A percentile compares a stretch with the other conserved stretches of the same genome.
Conservation (phyloP, 2,888 invertebrate species). For the Cheilosia impressa region DNA sequence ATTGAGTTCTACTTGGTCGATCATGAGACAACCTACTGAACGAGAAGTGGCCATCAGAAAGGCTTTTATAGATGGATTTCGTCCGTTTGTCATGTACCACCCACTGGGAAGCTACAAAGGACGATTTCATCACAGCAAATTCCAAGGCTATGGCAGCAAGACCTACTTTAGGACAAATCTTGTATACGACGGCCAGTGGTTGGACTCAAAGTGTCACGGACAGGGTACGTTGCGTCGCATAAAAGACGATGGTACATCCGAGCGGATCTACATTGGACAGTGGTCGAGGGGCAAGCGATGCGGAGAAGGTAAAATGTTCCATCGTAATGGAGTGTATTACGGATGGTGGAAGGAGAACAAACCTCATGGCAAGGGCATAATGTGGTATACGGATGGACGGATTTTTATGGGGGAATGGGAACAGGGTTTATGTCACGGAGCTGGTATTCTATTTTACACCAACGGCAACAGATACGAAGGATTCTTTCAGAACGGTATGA, state of each 20-base stretch:
- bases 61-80: constrained; percentile 58
- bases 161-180: constrained; percentile 76
- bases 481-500: constrained; percentile 80
- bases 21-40: constrained; percentile 49
- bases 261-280: constrained; percentile 80
- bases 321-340: constrained; percentile 80
- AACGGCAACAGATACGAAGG: constrained; percentile 83
- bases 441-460: constrained; percentile 80
- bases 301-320: constrained; percentile 82
- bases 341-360: constrained; percentile 81
- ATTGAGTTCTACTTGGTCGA: constrained; percentile 1
- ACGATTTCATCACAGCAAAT: constrained; percentile 78
- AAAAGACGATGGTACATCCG: constrained; percentile 77
- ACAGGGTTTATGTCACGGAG: constrained; percentile 79
- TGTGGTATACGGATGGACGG: constrained; percentile 80
- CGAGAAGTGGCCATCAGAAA: constrained; percentile 34
- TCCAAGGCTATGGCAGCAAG: constrained; percentile 80
- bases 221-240: constrained; percentile 80
- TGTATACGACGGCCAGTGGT: constrained; percentile 82
- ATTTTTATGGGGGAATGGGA: constrained; percentile 82
- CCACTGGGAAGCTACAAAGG: constrained; percentile 79
- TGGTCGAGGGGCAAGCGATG: constrained; percentile 80
- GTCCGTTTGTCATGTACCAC: constrained; percentile 53
- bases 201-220: constrained; percentile 79
- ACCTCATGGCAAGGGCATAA: constrained; percentile 81